Conservation (phyloP, 2,888 invertebrate species). For the Cylindroiulus punctatus region DNA sequence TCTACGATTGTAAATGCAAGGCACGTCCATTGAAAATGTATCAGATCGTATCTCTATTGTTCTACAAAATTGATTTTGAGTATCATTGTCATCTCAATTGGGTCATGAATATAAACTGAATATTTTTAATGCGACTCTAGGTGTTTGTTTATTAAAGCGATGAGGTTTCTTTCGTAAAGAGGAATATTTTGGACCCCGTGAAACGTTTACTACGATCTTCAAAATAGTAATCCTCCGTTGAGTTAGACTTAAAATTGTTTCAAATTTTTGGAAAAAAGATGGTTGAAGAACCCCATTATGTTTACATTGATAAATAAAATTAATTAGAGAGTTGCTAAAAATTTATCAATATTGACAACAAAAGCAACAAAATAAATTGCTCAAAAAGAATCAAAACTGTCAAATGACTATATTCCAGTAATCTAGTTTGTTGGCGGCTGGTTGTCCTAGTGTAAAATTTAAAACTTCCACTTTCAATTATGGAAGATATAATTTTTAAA, state of each 20-base stretch:
- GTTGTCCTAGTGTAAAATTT: background rate
- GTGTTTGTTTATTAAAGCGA: background rate
- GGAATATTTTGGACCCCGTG: background rate
- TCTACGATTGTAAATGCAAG: background rate
- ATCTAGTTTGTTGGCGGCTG: background rate
- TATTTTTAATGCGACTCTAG: background rate
- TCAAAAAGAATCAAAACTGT: background rate
- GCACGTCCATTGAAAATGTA: conserved; percentile 33
- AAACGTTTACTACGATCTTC: background rate
- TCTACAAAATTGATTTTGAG: conserved; percentile 45
- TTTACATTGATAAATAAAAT: too few relatives aligned
- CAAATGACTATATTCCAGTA: background rate
- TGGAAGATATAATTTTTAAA: background rate
- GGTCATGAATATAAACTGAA: conserved; percentile 10
- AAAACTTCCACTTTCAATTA: background rate
- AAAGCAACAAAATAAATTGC: too few relatives aligned
- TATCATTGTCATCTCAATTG: conserved; percentile 42
- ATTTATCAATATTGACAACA: too few relatives aligned
- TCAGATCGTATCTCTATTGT: conserved; percentile 36
- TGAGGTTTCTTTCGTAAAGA: background rate
- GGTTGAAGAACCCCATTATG: too few relatives aligned
- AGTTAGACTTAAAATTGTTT: background rate
- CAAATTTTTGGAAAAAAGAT: too few relatives aligned
- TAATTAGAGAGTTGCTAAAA: too few relatives aligned
- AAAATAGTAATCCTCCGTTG: background rate